Conservation (phyloP, 2,888 invertebrate species). For the Trichacis sp. region DNA sequence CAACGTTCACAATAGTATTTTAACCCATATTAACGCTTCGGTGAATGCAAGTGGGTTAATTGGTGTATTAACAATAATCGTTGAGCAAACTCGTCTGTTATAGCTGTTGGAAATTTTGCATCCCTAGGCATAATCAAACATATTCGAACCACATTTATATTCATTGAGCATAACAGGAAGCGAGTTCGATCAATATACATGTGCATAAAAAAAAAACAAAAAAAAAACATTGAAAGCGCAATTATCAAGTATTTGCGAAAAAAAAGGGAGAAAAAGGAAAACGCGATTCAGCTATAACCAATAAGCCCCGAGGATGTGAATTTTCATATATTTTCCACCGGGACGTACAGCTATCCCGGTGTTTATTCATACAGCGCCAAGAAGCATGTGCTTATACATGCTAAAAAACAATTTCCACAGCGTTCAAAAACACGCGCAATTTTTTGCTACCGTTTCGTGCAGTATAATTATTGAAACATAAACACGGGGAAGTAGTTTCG, state of each 20-base stretch:
- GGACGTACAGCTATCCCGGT: constrained; percentile 29
- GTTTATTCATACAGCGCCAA: constrained; percentile 23
- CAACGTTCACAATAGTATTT: constrained; percentile 18
- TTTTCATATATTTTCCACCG: constrained; percentile 38
- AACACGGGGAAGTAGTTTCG: neutral
- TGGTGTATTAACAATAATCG: constrained; percentile 42
- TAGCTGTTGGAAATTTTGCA: constrained; percentile 38
- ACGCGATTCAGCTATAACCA: constrained; percentile 40
- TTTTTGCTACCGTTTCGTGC: neutral
- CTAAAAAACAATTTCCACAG: neutral
- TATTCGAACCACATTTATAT: constrained; percentile 40
- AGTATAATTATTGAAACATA: neutral
- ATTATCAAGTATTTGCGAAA: constrained; percentile 41
- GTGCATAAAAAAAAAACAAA: too few relatives aligned
- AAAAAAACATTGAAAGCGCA: constrained; percentile 33
- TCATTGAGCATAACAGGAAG: constrained; percentile 37
- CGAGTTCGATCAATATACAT: constrained; percentile 16
- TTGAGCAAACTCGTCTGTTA: constrained; percentile 34
- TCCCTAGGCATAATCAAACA: constrained; percentile 41
- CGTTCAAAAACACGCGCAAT: neutral
- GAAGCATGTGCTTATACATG: neutral
- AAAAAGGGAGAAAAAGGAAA: constrained; percentile 29
- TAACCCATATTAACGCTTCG: constrained; percentile 25
- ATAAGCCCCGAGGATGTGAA: constrained; percentile 38
- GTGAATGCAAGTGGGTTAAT: constrained; percentile 38